Base-by-base conservation (phyloP, 2,888 invertebrate species). In the Pheosia tremula region DNA sequence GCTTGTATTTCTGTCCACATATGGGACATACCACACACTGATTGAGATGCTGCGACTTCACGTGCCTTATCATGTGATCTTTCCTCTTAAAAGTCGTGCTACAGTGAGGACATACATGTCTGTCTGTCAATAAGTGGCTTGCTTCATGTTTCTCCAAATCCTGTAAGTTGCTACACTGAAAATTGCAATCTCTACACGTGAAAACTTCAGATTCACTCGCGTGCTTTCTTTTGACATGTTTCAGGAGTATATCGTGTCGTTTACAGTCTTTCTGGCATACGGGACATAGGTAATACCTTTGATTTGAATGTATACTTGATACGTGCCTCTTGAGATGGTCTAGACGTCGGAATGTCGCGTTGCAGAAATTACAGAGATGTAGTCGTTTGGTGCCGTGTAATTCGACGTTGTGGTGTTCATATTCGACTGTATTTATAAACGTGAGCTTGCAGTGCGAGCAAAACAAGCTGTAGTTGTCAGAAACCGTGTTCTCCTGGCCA, bases 11-110 rank as follows among this genome's bases (percentile, higher is more conserved):
- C 38, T 84, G 81, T 0, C 75, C 64, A 36, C 89, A 89, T 0
- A 89, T 57, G 0, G 87, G 86, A 59, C 89, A 89, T 0, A 68
- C 65, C 0, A 82, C 78, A 5, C 71, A 66, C 39, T 81, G 71
- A 4, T 86, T 84, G 13, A 86, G 66, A 70, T 89, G 89, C 52
- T 83, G 80, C 0, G 86, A 83, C 39, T 86, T 87, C 0, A 86
- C 66, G 59, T 89, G 89, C 4, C 89, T 71, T 0, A 87, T 43
- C 86, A 89, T 85, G 45, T 89, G 89, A 58, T 89, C 89, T 7
- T 82, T 64, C 0, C 89, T 64, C 47, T 89, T 89, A 55, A 88
- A 89, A 0, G 78, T 74, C 0, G 79, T 75, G 0, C 79, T 66
- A 59, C 89, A 89, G 5, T 85, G 80, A 0, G 77, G 69, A 47